Conservation (phyloP, 2,888 invertebrate genomes). For the Megamerina dolium region DNA sequence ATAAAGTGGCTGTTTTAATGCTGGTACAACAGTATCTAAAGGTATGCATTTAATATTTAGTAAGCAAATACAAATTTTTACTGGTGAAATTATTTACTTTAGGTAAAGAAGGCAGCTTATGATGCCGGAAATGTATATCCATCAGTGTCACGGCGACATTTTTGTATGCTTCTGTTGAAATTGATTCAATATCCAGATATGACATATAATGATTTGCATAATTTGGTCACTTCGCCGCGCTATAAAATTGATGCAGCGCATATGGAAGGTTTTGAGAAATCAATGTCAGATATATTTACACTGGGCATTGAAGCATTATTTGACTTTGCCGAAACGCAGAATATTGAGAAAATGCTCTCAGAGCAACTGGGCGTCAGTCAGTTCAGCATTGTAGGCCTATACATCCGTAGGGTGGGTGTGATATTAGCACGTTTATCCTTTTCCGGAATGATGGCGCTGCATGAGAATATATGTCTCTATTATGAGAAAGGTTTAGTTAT, state of each 20-base stretch:
- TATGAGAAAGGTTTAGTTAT: slow-evolving; percentile 53
- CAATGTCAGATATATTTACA: slow-evolving; percentile 51
- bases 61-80: neutral
- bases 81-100: no score
- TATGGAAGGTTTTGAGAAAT: slow-evolving; percentile 54
- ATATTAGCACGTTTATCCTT: slow-evolving; percentile 79
- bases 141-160: slow-evolving; percentile 65
- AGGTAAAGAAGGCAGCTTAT: slow-evolving; percentile 39
- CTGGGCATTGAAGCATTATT: slow-evolving; percentile 60
- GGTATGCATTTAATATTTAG: no score
- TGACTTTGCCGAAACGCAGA: slow-evolving; percentile 60
- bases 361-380: slow-evolving; percentile 49
- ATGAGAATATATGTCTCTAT: slow-evolving; percentile 65
- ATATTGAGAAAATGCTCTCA: slow-evolving; percentile 57
- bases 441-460: slow-evolving; percentile 71
- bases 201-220: slow-evolving; percentile 62
- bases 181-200: slow-evolving; percentile 75
- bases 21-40: slow-evolving; percentile 70
- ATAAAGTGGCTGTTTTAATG: slow-evolving; percentile 71
- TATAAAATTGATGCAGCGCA: slow-evolving; percentile 40
- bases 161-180: slow-evolving; percentile 73
- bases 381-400: slow-evolving; percentile 60
- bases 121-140: slow-evolving; percentile 42
- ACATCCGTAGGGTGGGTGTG: slow-evolving; percentile 72
- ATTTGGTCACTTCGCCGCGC: slow-evolving; percentile 52